Base-by-base conservation (phyloP, 2,888 invertebrate species). In the Megaustenia siamemsis region DNA sequence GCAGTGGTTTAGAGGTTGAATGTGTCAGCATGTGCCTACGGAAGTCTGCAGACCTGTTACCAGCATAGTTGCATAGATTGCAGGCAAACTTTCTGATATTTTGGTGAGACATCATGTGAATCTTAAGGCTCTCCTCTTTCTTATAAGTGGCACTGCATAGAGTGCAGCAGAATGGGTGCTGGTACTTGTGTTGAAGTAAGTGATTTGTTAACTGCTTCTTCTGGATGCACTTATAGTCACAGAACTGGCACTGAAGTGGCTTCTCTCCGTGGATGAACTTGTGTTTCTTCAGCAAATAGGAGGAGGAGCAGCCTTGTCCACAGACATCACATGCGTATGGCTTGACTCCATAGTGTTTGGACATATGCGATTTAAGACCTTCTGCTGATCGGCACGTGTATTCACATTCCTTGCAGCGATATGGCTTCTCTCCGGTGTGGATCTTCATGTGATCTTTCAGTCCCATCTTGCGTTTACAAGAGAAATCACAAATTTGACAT, bases 211-310 rank as follows among this genome's bases (percentile, higher is more conserved):
- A 68, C 53, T 85, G 85, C 35, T 80, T 80, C 28, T 85, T 85
- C 81, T 85, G 85, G 45, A 80, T 85, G 40, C 85, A 85, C 40
- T 73, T 85, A 56, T 85, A 85, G 24, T 79, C 79, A 85, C 85
- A 85, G n/a, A 45, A 81, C 15, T 73, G 49, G 18, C 85, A 85
- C 73, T 85, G 71, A 5, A 85, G 68, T 10, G 85, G 85, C 45
- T 85, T 85, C 18, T 85, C 85, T 56, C 79, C 85, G 53, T 85
- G 85, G 21, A 80, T 81, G 35, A 85, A 81, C 63, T 80, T 85
- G 69, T 85, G 85, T 56, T 80, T 85, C 60, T 85, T 85, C 32
- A 83, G 45, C 28, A 83, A 45, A 60, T 83, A 83, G 15, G 78
- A 38, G 5, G 85, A 85, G 21, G 79, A 73, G 28, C 85, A 80